Base-by-base conservation (phyloP, 2,888 invertebrate species). In the Lepidonotus clava region DNA sequence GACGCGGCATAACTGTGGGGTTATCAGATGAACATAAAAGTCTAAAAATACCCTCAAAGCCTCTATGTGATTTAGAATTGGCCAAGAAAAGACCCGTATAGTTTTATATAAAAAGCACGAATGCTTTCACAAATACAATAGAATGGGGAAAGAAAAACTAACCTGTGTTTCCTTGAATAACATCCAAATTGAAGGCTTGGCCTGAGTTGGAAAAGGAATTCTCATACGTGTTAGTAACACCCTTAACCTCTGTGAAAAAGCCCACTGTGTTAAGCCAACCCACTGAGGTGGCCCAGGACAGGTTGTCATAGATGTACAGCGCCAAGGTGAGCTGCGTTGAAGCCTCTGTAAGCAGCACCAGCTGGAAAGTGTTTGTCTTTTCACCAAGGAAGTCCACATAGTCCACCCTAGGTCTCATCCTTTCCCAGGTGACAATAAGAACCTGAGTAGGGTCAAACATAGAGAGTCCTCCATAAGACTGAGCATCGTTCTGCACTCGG, bases 331-430 rank as follows among this genome's bases (percentile, higher is more conserved):
- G 34, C 28, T 86, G 38, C 21, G n/a, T 87, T 41, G 46, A 21
- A 53, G 28, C 36, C 40, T 87, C 85, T 18, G 46, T 41, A 2
- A 87, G 41, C 38, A 87, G 34, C 24, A 86, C 87, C 41, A 86
- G 24, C 67, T 87, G 87, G 87, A 83, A 87, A 18, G 85, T 86
- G 41, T 87, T 87, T 6, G 24, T 34, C 51, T 87, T 71, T 1
- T 6, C 11, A n/a, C 38, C 24, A 46, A 66, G 41, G n/a, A 32
- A 18, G 18, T n/a, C 14, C 6, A 40, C 56, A 36, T 84, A 84
- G 51, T 53, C 28, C 32, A 85, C 85, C 0, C 85, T 4, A 2
- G 85, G 85, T 21, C n/a, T 66, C 18, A 8, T 14, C 0, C 61
- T 40, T 5, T 14, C 24, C 85, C 85, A 85, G 2, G 85, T 85